A percentile compares a stretch with the other conserved stretches of the same genome.
Conservation (phyloP, 2,113 vertebrate species). For the Ammodytes dubius region DNA sequence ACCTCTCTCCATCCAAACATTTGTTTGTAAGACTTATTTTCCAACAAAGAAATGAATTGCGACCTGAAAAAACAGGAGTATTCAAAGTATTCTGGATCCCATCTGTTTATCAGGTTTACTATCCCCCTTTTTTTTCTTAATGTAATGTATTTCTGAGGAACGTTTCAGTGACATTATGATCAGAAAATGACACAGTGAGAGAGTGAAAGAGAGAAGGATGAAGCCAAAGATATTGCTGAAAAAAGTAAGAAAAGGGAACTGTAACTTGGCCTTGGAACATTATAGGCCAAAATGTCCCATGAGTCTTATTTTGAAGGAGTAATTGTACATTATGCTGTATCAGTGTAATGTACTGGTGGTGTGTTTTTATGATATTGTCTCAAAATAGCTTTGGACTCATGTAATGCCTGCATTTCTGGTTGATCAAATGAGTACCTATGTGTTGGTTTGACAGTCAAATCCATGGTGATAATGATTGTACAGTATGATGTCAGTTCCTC, state of each 20-base stretch:
- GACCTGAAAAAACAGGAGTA: constrained; percentile 1
- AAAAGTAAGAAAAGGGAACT: constrained; percentile 38
- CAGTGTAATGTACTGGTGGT: background rate
- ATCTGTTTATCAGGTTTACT: background rate
- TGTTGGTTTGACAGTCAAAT: constrained; percentile 22
- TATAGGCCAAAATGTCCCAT: constrained; percentile 31
- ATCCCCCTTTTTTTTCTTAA: background rate
- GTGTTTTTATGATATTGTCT: background rate
- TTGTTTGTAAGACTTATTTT: constrained; percentile 14
- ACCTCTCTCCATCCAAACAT: constrained; percentile 15
- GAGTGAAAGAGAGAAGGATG: background rate
- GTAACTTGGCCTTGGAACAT: background rate
- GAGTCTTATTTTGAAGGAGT: constrained; percentile 5
- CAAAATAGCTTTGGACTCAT: background rate
- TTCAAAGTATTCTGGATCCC: background rate
- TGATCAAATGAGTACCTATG: background rate
- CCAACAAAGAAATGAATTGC: constrained; percentile 1
- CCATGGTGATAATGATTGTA: background rate
- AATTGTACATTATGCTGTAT: constrained; percentile 16
- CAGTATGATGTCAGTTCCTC: background rate
- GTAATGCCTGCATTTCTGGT: background rate
- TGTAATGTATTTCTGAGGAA: background rate
- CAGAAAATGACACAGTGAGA: background rate
- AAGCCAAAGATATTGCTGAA: constrained; percentile 56
- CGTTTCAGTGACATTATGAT: background rate